Percentiles rank a stretch among this genome's conserved stretches.
These are phyloP conservation scores for Caracal caracal DNA, from an alignment of 2,113 vertebrate genomes.

Conservation along the genomic window DNA sequence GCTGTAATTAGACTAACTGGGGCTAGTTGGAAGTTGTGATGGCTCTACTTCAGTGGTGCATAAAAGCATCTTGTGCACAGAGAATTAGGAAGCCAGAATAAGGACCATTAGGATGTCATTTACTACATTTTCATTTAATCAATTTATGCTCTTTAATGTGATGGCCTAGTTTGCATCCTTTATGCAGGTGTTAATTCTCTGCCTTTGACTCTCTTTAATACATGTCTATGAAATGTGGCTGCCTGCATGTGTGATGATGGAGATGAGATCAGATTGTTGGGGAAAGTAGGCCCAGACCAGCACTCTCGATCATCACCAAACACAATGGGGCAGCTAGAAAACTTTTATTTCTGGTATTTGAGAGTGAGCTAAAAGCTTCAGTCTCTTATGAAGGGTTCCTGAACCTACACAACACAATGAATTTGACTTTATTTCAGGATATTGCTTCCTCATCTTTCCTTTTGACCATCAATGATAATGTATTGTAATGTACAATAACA, in stretches of 20 bases:
- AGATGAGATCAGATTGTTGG: background rate
- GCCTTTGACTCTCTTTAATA: conserved; percentile 73
- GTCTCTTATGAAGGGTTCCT: background rate
- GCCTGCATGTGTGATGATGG: background rate
- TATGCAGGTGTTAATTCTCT: conserved; percentile 78
- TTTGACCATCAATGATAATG: background rate
- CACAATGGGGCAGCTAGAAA: background rate
- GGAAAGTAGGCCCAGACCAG: background rate
- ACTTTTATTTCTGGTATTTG: background rate
- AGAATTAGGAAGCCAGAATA: conserved; percentile 74
- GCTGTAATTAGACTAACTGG: conserved; percentile 77
- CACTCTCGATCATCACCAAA: background rate
- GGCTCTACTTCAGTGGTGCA: conserved; percentile 65
- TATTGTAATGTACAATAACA: background rate
- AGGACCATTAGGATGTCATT: conserved; percentile 80
- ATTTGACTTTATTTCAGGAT: background rate
- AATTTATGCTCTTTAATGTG: conserved; percentile 77
- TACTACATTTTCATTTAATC: conserved; percentile 81
- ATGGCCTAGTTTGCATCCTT: conserved; percentile 75
- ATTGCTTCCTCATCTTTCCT: conserved; percentile 30
- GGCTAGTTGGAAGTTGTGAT: conserved; percentile 64
- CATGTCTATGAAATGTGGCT: conserved; percentile 15
- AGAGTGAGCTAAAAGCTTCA: background rate
- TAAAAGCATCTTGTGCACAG: conserved; percentile 73
- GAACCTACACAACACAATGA: background rate